phyloP scores from a whole-genome alignment of 2,888 invertebrate species.

The Oligia strigilis region DNA sequence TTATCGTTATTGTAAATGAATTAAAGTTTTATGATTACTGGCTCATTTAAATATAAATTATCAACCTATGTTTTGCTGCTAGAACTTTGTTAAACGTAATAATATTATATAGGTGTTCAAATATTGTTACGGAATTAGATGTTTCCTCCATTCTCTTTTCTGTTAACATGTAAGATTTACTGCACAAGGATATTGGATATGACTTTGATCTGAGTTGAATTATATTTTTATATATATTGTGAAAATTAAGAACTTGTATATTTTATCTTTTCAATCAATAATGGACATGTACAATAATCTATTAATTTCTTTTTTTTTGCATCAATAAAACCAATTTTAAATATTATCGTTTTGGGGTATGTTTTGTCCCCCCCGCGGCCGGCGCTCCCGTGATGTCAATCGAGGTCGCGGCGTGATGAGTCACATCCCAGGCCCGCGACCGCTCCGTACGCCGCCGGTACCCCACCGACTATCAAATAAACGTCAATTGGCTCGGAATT shows the following conservation, averaged over 20 bases:
- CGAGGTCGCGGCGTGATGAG: constrained; percentile 73
- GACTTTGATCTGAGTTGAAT: constrained; percentile 90
- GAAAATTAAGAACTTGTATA: constrained; percentile 89
- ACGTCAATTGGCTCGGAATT: constrained; percentile 86
- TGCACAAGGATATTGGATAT: constrained; percentile 91
- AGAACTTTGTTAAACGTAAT: constrained; percentile 88
- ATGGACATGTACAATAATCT: constrained; percentile 90
- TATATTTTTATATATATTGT: constrained; percentile 90
- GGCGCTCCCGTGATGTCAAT: constrained; percentile 70
- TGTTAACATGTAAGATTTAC: constrained; percentile 87
- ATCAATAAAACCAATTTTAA: constrained; percentile 90
- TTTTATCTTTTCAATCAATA: constrained; percentile 89
- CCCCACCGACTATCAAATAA: constrained; percentile 79
- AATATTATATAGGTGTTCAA: constrained; percentile 89
- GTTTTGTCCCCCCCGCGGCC: constrained; percentile 72
- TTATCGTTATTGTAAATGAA: constrained; percentile 89
- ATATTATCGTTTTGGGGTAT: constrained; percentile 81
- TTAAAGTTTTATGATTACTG: constrained; percentile 88
- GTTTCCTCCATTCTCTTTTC: constrained; percentile 87
- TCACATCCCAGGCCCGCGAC: constrained; percentile 73
- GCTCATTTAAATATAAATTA: constrained; percentile 87
- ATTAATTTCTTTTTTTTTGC: constrained; percentile 88
- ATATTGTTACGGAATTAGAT: constrained; percentile 90
- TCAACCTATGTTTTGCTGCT: constrained; percentile 87
- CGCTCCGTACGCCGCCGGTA: constrained; percentile 63